Conservation (phyloP, 2,888 invertebrate species). For the Atethmia centrago region DNA sequence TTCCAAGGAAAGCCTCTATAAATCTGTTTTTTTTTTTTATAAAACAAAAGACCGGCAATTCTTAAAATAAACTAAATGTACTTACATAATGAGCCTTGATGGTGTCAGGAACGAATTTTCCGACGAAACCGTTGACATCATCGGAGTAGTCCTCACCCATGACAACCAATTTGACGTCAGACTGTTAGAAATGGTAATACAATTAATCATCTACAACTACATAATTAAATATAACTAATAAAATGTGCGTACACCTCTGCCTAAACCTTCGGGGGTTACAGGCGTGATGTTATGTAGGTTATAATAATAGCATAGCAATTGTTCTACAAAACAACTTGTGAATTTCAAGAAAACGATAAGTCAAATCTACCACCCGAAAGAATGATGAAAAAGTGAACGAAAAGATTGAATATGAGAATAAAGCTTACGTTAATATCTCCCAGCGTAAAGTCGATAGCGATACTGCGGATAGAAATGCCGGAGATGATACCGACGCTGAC, state of each 20-base stretch:
- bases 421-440: slow-evolving; percentile 73
- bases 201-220: no score
- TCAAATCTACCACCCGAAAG: background rate
- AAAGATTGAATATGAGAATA: background rate
- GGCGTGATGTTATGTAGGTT: background rate
- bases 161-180: slow-evolving; percentile 54
- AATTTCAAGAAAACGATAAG: no score
- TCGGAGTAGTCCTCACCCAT: slow-evolving; percentile 56
- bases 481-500: slow-evolving; percentile 74
- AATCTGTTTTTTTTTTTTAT: background rate
- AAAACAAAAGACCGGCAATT: background rate
- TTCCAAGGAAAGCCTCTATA: background rate
- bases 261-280: background rate
- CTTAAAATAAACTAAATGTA: background rate
- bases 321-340: background rate
- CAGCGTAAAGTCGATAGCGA: slow-evolving; percentile 71
- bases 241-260: no score
- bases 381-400: background rate
- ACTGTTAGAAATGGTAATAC: slow-evolving; percentile 56
- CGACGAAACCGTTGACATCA: slow-evolving; percentile 56
- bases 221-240: no score
- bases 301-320: background rate
- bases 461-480: slow-evolving; percentile 74
- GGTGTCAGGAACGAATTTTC: slow-evolving; percentile 46
- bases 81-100: slow-evolving; percentile 50